Evolutionary conservation across 1,140 invertebrate species (phyloP).

Genomic region (Papilio xuthus): DNA sequence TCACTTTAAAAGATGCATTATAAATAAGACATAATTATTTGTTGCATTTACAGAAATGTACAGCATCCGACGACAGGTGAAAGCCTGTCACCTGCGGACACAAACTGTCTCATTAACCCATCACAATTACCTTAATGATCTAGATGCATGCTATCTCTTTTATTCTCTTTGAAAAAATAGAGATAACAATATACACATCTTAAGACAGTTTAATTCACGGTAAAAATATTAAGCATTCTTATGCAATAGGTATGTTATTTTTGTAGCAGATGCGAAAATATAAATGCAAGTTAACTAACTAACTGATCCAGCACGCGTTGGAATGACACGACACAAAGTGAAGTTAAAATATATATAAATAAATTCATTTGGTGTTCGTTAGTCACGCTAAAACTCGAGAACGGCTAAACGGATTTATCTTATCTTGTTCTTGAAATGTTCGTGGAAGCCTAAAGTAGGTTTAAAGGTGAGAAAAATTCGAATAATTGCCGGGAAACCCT

Average conservation of each 20-base stretch:
- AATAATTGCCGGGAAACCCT: too few species aligned
- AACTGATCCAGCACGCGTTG: neutral
- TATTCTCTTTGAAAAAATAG: neutral
- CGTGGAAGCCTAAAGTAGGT: too few species aligned
- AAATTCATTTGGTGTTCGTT: too few species aligned
- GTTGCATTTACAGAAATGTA: neutral
- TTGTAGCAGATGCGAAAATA: neutral
- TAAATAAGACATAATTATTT: neutral
- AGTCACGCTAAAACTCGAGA: too few species aligned
- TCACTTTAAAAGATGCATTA: neutral
- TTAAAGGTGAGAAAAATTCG: too few species aligned
- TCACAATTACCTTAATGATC: neutral
- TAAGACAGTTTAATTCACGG: neutral
- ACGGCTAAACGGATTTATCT: too few species aligned
- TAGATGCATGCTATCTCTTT: neutral
- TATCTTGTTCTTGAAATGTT: too few species aligned
- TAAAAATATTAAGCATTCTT: neutral
- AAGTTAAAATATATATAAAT: too few species aligned
- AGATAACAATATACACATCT: neutral
- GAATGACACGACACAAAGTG: too few species aligned
- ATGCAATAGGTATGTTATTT: neutral
- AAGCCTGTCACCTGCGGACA: constrained; percentile 28
- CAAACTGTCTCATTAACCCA: constrained; percentile 11
- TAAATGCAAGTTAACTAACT: neutral
- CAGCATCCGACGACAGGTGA: constrained; percentile 26